Evolutionary conservation across 1,140 invertebrate genomes (phyloP).

Genomic region (Trichonephila clavipes): DNA sequence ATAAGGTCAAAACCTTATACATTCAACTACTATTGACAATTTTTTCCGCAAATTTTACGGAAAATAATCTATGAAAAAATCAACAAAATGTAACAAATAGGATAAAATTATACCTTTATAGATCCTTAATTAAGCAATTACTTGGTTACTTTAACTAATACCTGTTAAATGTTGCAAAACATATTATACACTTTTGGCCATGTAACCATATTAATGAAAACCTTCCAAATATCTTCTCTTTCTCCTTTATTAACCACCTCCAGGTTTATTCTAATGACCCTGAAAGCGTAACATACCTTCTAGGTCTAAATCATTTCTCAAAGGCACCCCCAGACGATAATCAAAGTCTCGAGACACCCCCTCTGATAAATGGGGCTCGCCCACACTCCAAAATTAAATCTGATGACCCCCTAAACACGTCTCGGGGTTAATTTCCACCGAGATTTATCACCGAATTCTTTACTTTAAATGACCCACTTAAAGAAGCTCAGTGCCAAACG

Average conservation of each 20-base stretch:
- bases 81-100: no score
- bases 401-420: conserved; percentile 73
- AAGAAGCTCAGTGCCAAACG: conserved; percentile 5
- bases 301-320: conserved; percentile 36
- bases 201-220: no score
- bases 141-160: no score
- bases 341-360: conserved; percentile 59
- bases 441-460: conserved; percentile 74
- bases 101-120: no score
- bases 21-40: no score
- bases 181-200: no score
- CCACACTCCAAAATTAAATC: conserved; percentile 75
- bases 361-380: conserved; percentile 66
- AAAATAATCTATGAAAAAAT: no score
- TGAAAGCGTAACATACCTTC: background rate
- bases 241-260: conserved; percentile 7
- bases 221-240: background rate
- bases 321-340: conserved; percentile 51
- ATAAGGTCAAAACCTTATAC: no score
- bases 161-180: no score
- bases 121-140: no score
- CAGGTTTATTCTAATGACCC: background rate
- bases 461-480: conserved; percentile 75
- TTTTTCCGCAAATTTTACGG: no score
- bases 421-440: conserved; percentile 69